Evolutionary conservation across 1,140 invertebrate genomes (phyloP).

Genomic region (Drosophila sp.): DNA sequence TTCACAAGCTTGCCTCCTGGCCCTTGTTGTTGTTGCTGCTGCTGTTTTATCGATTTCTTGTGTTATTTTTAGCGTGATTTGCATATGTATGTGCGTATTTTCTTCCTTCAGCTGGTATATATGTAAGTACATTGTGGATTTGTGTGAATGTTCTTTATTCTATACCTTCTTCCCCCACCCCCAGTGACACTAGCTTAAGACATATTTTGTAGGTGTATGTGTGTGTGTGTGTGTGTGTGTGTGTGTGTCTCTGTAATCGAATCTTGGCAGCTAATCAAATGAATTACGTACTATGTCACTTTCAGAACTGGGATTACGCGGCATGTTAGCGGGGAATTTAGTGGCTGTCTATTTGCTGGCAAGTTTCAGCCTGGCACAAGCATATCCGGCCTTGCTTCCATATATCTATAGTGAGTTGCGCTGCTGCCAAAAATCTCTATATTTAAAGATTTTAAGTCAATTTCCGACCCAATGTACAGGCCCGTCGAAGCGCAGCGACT

Average conservation of each 20-base stretch:
- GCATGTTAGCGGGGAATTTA: constrained; percentile 59
- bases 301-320: constrained; percentile 51
- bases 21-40: constrained; percentile 45
- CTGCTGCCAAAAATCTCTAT: background rate
- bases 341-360: constrained; percentile 55
- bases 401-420: constrained; percentile 64
- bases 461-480: constrained; percentile 21
- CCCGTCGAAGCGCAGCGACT: constrained; percentile 53
- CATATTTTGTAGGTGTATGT: constrained; percentile 6
- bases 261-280: constrained; percentile 66
- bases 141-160: constrained; percentile 35
- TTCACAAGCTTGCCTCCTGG: constrained; percentile 33
- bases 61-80: constrained; percentile 78
- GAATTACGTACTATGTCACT: constrained; percentile 59
- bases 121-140: constrained; percentile 18
- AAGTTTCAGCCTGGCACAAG: constrained; percentile 59
- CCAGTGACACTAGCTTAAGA: background rate
- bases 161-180: background rate
- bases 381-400: constrained; percentile 66
- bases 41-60: constrained; percentile 76
- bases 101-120: background rate
- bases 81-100: constrained; percentile 38
- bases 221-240: constrained; percentile 12
- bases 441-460: background rate
- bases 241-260: constrained; percentile 51